These are phyloP conservation scores for Erinaceus europaeus DNA, from an alignment of 2,113 vertebrate species.

Conservation along the genomic window DNA sequence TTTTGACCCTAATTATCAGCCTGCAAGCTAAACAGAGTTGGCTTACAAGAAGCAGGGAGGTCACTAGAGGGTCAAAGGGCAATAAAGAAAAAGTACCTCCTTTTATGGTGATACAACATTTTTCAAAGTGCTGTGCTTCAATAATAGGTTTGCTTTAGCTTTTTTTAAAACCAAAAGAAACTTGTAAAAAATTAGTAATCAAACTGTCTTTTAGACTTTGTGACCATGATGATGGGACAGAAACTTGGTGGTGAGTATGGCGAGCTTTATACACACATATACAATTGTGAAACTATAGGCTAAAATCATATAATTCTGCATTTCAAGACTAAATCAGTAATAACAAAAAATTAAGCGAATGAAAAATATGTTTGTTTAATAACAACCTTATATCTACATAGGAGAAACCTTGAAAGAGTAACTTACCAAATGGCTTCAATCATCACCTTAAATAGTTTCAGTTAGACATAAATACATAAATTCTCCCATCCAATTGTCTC, in stretches of 20 bases:
- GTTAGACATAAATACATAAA: not conserved
- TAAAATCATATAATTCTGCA: too few species aligned
- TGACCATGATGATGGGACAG: too few species aligned
- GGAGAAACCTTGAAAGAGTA: too few species aligned
- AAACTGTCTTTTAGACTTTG: too few species aligned
- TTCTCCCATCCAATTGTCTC: not conserved
- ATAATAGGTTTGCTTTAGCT: not conserved
- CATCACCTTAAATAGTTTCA: not conserved
- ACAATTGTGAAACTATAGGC: too few species aligned
- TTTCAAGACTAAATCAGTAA: too few species aligned
- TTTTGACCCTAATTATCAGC: not conserved
- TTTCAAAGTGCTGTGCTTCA: not conserved
- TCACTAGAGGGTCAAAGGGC: not conserved
- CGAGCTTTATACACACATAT: too few species aligned
- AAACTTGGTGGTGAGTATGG: too few species aligned
- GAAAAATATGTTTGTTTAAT: too few species aligned
- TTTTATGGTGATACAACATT: not conserved
- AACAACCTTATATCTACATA: not conserved
- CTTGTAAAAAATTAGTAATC: too few species aligned
- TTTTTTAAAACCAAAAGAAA: too few species aligned
- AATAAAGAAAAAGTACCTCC: not conserved
- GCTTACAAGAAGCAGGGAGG: not conserved
- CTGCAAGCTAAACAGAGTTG: not conserved
- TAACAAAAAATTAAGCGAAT: too few species aligned
- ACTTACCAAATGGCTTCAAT: not conserved